Base-by-base conservation (phyloP, 2,797 vertebrate species). In the Parotocinclus haroldoi region DNA sequence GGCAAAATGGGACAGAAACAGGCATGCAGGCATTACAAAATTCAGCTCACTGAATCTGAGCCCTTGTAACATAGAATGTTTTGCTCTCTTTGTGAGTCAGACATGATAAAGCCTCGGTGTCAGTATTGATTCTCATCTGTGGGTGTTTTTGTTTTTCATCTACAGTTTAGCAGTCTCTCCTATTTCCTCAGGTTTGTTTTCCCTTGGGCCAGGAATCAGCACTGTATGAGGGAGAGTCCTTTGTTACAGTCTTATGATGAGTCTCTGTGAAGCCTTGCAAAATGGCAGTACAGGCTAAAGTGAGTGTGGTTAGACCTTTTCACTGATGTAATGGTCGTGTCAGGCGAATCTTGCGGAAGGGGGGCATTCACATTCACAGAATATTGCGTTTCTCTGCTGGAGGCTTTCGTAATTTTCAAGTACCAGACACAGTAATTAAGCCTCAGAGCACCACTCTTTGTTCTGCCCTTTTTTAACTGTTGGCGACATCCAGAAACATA, bases 371-470 rank as follows among this genome's bases (percentile, higher is more conserved):
- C 36, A 66, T 56, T 56, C 62, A 49, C 44, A 54, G 63, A 50
- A 71, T 50, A 49, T 54, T 60, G 50, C n/a, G 16, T 19, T 46
- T 55, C 51, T 2, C 57, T 51, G 63, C 63, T 72, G 57, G 44
- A 56, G 63, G 63, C 38, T 56, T 55, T 66, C 11, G 0, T 50
- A 66, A 66, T 72, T 57, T 61, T 51, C 37, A 37, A 36, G 37
- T 66, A 17, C 12, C 52, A 12, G 38, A 56, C 50, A 37, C 13
- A 14, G 37, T 71, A 54, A 71, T 66, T 71, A 71, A 60, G 27
- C 17, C 63, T 55, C 69, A 16, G 17, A 49, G 63, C 49, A 46
- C 36, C n/a, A 7, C 19, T 52, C 42, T 65, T 56, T 60, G 44
- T 50, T 55, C n/a, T 61, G 13, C 10, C 58, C 52, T 49, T 61